phyloP scores from a whole-genome alignment of 2,113 vertebrate species.

The Mirza zaza region DNA sequence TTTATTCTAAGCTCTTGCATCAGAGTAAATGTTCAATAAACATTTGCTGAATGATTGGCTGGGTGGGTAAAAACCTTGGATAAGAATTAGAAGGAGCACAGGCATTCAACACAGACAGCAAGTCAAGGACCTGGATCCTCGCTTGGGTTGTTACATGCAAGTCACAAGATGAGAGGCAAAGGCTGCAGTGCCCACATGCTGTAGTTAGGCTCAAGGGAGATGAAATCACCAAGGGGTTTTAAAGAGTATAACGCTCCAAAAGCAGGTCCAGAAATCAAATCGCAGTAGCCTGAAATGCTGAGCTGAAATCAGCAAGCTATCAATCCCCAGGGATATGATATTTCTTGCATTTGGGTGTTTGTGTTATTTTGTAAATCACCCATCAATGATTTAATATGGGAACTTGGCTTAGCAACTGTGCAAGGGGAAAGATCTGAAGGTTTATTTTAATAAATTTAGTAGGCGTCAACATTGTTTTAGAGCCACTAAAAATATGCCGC shows the following conservation, averaged over 20 bases:
- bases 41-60: background rate
- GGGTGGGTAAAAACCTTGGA: background rate
- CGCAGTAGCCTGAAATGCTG: background rate
- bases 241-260: background rate
- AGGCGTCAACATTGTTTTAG: background rate
- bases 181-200: too few relatives aligned
- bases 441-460: background rate
- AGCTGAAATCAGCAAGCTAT: background rate
- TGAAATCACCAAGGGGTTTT: accelerated
- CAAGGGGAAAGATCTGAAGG: background rate
- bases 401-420: background rate
- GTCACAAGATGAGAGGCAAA: accelerated
- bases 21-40: background rate
- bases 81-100: background rate
- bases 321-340: background rate
- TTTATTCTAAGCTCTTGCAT: background rate
- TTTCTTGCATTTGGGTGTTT: background rate
- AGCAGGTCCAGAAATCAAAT: background rate
- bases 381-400: background rate
- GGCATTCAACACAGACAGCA: accelerated
- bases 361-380: background rate
- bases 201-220: background rate
- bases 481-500: background rate
- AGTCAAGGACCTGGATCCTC: background rate
- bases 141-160: accelerated